These are phyloP conservation scores for Himalopsyche kuldschensis DNA, from an alignment of 2,888 invertebrate genomes.

Conservation along the genomic window DNA sequence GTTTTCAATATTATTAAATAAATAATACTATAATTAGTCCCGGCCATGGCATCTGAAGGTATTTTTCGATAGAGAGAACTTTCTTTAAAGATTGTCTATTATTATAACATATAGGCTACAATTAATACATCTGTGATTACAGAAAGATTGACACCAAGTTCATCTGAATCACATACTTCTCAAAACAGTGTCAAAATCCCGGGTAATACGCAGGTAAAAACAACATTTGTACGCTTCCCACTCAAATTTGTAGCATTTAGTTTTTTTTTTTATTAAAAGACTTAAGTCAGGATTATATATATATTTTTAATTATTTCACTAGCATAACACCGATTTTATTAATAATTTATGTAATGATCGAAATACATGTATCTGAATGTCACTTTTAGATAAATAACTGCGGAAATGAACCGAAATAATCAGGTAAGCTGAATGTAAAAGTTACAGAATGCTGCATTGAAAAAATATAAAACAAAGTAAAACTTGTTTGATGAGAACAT, in stretches of 20 bases:
- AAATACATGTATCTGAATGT: too few species aligned
- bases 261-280: too few species aligned
- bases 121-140: not conserved
- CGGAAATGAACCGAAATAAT: too few species aligned
- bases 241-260: not conserved
- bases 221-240: not conserved
- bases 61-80: not conserved
- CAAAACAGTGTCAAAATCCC: slow-evolving; percentile 6
- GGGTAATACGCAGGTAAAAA: not conserved
- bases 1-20: not conserved
- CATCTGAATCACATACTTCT: not conserved
- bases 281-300: too few species aligned
- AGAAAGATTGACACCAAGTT: not conserved
- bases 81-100: not conserved
- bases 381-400: too few species aligned
- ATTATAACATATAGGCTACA: not conserved
- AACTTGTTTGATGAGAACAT: too few species aligned
- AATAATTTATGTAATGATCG: too few species aligned
- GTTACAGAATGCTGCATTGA: too few species aligned
- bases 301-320: too few species aligned
- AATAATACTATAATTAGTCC: not conserved
- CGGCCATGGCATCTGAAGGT: slow-evolving; percentile 3
- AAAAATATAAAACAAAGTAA: too few species aligned
- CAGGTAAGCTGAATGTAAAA: too few species aligned
- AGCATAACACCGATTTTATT: too few species aligned